Percentiles rank a stretch among this genome's conserved stretches.
Conservation (phyloP, 2,797 vertebrate genomes). For the Acanthurus lineatus region DNA sequence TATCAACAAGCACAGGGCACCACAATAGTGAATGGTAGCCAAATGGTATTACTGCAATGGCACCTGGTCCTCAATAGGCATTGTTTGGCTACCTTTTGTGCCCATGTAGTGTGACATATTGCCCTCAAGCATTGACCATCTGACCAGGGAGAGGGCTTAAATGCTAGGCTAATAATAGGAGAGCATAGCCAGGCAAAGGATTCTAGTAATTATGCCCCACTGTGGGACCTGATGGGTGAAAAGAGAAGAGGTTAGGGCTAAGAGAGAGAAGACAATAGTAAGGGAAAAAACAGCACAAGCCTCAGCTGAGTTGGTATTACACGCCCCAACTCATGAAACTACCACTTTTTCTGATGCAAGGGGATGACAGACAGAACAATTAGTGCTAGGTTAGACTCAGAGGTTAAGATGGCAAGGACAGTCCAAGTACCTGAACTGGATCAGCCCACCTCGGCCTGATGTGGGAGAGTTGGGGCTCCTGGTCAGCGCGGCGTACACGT, state of each 20-base stretch:
- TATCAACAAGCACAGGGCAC: conserved; percentile 70
- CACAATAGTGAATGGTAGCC: conserved; percentile 83
- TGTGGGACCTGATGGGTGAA: conserved; percentile 84
- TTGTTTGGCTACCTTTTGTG: conserved; percentile 88
- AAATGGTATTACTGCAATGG: conserved; percentile 81
- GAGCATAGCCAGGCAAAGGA: conserved; percentile 77
- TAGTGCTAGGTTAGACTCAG: conserved; percentile 50
- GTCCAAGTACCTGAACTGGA: conserved; percentile 70
- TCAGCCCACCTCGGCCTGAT: conserved; percentile 66
- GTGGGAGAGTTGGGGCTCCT: conserved; percentile 67
- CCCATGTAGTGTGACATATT: conserved; percentile 87
- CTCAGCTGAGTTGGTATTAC: conserved; percentile 35
- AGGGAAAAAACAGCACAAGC: conserved; percentile 15
- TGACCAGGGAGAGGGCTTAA: conserved; percentile 86
- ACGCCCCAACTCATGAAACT: conserved; percentile 40
- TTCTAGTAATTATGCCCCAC: conserved; percentile 84
- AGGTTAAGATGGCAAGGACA: conserved; percentile 73
- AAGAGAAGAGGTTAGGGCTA: conserved; percentile 62
- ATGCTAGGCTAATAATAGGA: conserved; percentile 86
- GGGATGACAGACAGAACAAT: conserved; percentile 58
- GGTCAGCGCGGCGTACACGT: conserved; percentile 71
- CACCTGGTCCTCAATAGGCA: conserved; percentile 88
- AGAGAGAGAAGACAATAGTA: conserved; percentile 45
- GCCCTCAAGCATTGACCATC: conserved; percentile 88
- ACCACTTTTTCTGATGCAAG: conserved; percentile 67